Evolutionary conservation across 2,888 invertebrate species (phyloP).

Genomic region (Nebria brevicollis): DNA sequence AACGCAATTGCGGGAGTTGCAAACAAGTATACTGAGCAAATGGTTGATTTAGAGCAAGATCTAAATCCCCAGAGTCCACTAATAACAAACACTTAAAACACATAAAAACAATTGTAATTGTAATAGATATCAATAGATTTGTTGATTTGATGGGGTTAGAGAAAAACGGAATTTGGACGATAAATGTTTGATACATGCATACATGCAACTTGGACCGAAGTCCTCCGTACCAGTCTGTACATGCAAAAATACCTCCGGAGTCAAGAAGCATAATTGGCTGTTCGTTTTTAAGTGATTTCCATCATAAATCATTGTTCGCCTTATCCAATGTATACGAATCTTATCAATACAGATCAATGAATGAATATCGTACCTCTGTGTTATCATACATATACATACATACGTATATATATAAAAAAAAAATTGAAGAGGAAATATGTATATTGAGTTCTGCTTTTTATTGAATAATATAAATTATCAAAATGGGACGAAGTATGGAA

Average conservation of each 20-base stretch:
- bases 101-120: too few species aligned
- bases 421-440: slow-evolving; percentile 59
- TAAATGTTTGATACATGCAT: not conserved
- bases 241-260: slow-evolving; percentile 59
- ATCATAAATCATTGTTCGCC: slow-evolving; percentile 68
- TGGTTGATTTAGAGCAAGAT: too few species aligned
- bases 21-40: too few species aligned
- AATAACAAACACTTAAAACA: too few species aligned
- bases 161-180: not conserved
- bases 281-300: slow-evolving; percentile 65
- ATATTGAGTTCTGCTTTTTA: slow-evolving; percentile 65
- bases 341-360: slow-evolving; percentile 57
- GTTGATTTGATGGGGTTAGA: too few species aligned
- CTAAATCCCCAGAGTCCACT: too few species aligned
- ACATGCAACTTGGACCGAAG: slow-evolving; percentile 2
- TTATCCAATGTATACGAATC: slow-evolving; percentile 78
- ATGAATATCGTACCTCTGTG: slow-evolving; percentile 64
- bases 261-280: slow-evolving; percentile 62
- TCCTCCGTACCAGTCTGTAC: slow-evolving; percentile 42
- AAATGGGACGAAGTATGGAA: slow-evolving; percentile 64
- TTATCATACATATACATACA: slow-evolving; percentile 56
- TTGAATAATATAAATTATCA: slow-evolving; percentile 59
- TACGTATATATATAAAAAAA: not conserved
- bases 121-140: too few species aligned
- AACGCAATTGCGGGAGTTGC: too few species aligned